Base-by-base conservation (phyloP, 2,888 invertebrate genomes). In the Branchellion lobata region DNA sequence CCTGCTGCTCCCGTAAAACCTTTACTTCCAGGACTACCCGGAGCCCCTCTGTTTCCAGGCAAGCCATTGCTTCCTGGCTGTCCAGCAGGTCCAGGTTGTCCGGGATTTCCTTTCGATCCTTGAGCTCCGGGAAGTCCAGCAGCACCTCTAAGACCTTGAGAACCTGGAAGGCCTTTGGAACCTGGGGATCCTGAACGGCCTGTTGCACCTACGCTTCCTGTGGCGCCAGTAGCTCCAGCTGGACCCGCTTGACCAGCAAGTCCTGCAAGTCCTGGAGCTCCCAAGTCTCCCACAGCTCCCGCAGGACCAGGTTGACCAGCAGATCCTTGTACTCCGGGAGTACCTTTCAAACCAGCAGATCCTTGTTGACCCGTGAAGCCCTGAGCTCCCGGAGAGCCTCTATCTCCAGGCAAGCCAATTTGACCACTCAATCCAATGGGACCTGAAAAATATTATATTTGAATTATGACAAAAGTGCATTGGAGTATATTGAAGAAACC, bases 1-100 rank as follows among this genome's bases (percentile, higher is more conserved):
- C 81, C 81, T 2, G 73, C n/a, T 33, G 68, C 24, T 11, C 81
- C 81, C 47, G 68, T 24, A 27, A 68, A 34, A 27, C 82, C 82
- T 31, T 68, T 36, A 31, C 57, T 21, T n/a, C 81, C 81, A 68
- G 75, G 33, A 29, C 24, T 5, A 31, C 75, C 79, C 47, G 53
- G 57, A 31, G 65, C 68, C 76, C 83, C 84, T 33, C 69, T 40
- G 31, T 81, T 82, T 27, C 85, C 86, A n/a, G 83, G 81, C 8
- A 82, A 53, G 40, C 84, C 84, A 69, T 81, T 75, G 24, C 74
- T 84, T 36, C 94, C 94, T 11, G 91, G 91, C 24, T 79, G 79
- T 3, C 83, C 83, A n/a, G 78, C 74, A n/a, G 57, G 80, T 79
- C 85, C 85, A 68, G 84, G 82, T 68, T 83, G 82, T 53, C 81